A percentile compares a stretch with the other conserved stretches of the same genome.
These are phyloP conservation scores for Sardina pilchardus DNA, from an alignment of 2,113 vertebrate genomes.

Conservation along the genomic window DNA sequence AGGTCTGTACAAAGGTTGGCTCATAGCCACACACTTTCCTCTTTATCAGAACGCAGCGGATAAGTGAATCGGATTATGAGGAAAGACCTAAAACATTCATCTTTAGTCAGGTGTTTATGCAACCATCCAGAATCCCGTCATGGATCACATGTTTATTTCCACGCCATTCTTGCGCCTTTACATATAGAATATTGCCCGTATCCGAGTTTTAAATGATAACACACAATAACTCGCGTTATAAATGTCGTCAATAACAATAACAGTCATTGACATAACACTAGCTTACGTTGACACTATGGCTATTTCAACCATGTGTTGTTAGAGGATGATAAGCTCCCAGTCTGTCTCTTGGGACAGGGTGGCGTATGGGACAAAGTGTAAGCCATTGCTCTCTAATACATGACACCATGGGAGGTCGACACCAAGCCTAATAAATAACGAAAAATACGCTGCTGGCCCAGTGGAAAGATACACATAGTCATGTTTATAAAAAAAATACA, in stretches of 20 bases:
- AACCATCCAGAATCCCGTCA: not conserved
- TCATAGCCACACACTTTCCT: not conserved
- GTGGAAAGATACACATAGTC: constrained; percentile 70
- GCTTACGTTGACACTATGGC: not conserved
- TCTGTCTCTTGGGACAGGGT: constrained; percentile 53
- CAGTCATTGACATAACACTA: not conserved
- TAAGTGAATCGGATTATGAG: not conserved
- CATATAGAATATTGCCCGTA: not conserved
- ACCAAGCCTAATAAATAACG: constrained; percentile 59
- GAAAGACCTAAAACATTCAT: not conserved
- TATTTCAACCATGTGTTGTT: not conserved
- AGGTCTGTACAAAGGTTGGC: not conserved
- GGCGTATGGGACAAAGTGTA: constrained; percentile 41
- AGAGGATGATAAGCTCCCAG: not conserved
- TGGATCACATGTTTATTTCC: not conserved
- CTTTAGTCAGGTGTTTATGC: not conserved
- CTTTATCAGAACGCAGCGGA: not conserved
- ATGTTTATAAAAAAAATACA: constrained; percentile 40
- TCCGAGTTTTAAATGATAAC: not conserved
- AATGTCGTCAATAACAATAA: not conserved
- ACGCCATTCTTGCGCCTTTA: not conserved
- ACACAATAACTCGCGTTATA: not conserved
- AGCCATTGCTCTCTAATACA: not conserved
- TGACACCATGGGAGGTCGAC: constrained; percentile 22
- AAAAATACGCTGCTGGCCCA: constrained; percentile 47